Evolutionary conservation across 1,140 invertebrate genomes (phyloP).

Genomic region (Drosophila equinoxialis): DNA sequence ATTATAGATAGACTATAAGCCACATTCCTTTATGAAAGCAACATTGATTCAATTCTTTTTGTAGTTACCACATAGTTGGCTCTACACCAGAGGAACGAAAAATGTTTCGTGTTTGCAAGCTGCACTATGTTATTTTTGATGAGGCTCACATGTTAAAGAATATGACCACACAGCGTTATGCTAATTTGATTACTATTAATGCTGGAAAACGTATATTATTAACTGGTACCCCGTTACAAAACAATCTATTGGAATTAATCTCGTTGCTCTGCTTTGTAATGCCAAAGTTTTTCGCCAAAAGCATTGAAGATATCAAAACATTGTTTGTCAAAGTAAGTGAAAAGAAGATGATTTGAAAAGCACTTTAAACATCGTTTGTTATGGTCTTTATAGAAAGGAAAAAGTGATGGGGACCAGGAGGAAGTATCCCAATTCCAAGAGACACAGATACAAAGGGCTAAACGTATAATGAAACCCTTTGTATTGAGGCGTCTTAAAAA

Average conservation of each 20-base stretch:
- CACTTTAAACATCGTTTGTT: background rate
- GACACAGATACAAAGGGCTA: constrained; percentile 95
- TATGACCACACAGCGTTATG: constrained; percentile 95
- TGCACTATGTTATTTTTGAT: constrained; percentile 97
- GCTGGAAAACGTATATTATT: constrained; percentile 92
- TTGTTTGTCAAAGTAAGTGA: constrained; percentile 88
- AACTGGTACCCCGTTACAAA: constrained; percentile 97
- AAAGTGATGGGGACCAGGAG: constrained; percentile 83
- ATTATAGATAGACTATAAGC: too few relatives aligned
- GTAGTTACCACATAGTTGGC: constrained; percentile 89
- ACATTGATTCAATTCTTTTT: background rate
- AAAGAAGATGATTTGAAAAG: background rate
- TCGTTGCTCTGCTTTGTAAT: constrained; percentile 97
- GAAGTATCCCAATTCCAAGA: constrained; percentile 91
- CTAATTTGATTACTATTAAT: constrained; percentile 94
- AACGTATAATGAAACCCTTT: constrained; percentile 98
- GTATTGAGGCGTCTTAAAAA: constrained; percentile 94
- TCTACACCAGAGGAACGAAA: constrained; percentile 94
- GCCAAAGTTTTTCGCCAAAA: constrained; percentile 96
- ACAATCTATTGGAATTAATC: constrained; percentile 97
- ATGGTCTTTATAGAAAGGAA: constrained; percentile 64
- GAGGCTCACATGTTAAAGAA: constrained; percentile 99
- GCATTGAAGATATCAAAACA: constrained; percentile 93
- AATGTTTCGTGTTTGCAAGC: constrained; percentile 93
- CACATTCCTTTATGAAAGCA: too few relatives aligned